Evolutionary conservation across 2,888 invertebrate species (phyloP), one percentile per base, ranked within the genome.

Genomic region (Patella caerulea): DNA sequence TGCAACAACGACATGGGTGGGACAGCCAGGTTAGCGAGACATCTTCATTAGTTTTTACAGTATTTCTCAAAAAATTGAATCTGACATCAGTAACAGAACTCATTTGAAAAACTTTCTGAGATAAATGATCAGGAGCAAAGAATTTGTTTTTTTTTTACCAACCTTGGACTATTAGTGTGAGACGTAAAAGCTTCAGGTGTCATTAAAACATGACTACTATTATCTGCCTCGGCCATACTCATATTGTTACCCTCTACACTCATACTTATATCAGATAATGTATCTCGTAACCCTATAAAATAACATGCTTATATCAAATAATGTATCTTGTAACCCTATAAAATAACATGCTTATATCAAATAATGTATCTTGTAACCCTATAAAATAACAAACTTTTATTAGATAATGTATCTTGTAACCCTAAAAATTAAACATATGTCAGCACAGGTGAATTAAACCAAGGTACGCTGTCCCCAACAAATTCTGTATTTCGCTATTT

Each of bases 181-280:
- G 94, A 94, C 85, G 94, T 94, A 85, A 97, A 97, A 24, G 96
- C 96, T 88, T 97, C 96, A 0, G 97, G 97, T 0, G 97, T 96
- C 95, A 97, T 81, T 3, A 90, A 83, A n/a, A 88, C 80, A 5
- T 89, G 88, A 29, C 65, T 76, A 15, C 70, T 74, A n/a, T 77
- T 75, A 65, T 80, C 81, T 0, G 81, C 80, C 19, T 79, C 79
- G 45, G 79, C 79, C 45, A 78, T 82, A 19, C 74, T 78, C n/a
- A 91, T 91, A 54, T 89, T 86, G 85, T 93, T 86, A 9, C 75
- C 77, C 54, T 87, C 86, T 9, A 83, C 78, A 71, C 86, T 88
- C 77, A 89, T 83, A 81, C 91, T 91, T 77, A 91, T 84, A 65
- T 65, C 65, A 65, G 65, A 65, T 65, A 65, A 65, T 65, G 65